A percentile compares a stretch with the other conserved stretches of the same genome.
These are phyloP conservation scores for Daphoenositta chrysoptera DNA, from an alignment of 2,113 vertebrate genomes.

Conservation along the genomic window DNA sequence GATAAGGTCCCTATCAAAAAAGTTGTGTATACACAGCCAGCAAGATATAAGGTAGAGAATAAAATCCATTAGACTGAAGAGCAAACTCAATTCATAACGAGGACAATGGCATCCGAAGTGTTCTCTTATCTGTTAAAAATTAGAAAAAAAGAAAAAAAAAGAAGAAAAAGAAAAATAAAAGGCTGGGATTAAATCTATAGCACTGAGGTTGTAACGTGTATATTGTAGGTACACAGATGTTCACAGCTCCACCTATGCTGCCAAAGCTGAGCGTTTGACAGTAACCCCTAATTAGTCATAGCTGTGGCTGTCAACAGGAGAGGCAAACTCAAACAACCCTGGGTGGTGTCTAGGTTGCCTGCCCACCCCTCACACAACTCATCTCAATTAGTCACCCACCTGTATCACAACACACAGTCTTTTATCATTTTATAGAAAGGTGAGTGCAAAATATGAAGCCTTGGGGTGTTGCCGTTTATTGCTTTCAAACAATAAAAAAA, in stretches of 20 bases:
- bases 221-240: not conserved
- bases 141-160: too few relatives aligned
- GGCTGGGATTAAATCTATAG: not conserved
- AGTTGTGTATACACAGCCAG: not conserved
- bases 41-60: not conserved
- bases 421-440: not conserved
- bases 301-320: not conserved
- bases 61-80: not conserved
- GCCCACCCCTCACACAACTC: not conserved
- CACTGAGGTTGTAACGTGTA: not conserved
- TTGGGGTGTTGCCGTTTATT: not conserved
- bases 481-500: not conserved
- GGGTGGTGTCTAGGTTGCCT: not conserved
- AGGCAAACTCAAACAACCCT: not conserved
- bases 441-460: not conserved
- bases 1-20: constrained; percentile 1
- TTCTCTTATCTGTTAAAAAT: not conserved
- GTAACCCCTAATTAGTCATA: not conserved
- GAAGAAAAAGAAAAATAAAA: not conserved
- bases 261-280: not conserved
- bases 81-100: not conserved
- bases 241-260: not conserved
- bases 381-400: not conserved
- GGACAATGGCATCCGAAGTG: not conserved
- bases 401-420: not conserved